Percentiles rank a stretch among this genome's conserved stretches.
Evolutionary conservation across 2,113 vertebrate species (phyloP).

Genomic region (Suncus etruscus): DNA sequence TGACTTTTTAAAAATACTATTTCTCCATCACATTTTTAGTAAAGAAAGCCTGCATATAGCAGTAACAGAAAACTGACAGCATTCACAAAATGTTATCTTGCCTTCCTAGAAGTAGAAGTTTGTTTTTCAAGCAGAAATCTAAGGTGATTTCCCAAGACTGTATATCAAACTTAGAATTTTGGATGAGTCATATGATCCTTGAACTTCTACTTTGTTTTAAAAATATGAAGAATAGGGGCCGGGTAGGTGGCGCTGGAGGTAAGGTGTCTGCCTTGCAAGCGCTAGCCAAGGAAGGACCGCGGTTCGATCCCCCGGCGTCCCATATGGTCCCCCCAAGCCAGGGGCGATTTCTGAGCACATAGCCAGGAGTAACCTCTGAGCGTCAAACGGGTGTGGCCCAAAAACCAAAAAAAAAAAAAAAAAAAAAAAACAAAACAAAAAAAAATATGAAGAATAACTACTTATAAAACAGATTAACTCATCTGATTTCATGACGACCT

Average conservation of each 20-base stretch:
- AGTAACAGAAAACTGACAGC: not conserved
- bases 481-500: not conserved
- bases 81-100: not conserved
- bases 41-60: conserved; percentile 1
- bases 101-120: not conserved
- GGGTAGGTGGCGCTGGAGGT: too few relatives aligned
- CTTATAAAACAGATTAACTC: not conserved
- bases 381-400: too few relatives aligned
- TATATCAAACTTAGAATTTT: not conserved
- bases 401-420: too few relatives aligned
- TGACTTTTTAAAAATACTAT: not conserved
- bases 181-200: conserved; percentile 3
- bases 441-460: not conserved
- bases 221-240: not conserved
- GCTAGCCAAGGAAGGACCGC: too few relatives aligned
- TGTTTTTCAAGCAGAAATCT: not conserved
- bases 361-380: too few relatives aligned
- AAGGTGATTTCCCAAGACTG: not conserved
- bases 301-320: too few relatives aligned
- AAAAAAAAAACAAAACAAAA: too few relatives aligned
- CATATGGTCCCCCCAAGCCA: too few relatives aligned
- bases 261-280: too few relatives aligned
- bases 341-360: too few relatives aligned
- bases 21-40: not conserved
- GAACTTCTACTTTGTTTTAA: not conserved